Conservation (phyloP, 2,113 vertebrate species). For the Petromus typicus region DNA sequence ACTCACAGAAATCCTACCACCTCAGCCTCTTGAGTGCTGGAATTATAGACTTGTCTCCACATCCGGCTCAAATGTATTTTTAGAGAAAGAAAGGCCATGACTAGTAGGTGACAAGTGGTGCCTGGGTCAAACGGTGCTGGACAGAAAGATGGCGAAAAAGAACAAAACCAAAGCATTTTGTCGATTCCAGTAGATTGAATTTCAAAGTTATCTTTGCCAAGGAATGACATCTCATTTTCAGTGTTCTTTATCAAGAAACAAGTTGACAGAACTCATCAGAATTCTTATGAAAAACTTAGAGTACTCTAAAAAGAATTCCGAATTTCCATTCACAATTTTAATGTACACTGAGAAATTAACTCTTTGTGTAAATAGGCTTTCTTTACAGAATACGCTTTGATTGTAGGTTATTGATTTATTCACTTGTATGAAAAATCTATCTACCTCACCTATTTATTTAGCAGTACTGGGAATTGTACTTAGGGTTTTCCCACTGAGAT, state of each 20-base stretch:
- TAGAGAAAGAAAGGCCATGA: neutral
- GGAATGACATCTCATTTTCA: neutral
- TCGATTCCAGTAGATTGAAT: neutral
- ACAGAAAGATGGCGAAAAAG: neutral
- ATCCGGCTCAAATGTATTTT: neutral
- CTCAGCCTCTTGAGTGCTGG: neutral
- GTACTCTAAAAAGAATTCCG: neutral
- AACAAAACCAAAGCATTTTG: neutral
- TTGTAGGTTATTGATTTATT: neutral
- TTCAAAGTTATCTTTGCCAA: neutral
- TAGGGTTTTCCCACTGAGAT: neutral
- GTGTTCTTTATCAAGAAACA: neutral
- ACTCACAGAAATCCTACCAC: neutral
- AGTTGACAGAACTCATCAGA: neutral
- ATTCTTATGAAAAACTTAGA: constrained; percentile 38
- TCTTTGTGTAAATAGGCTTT: neutral
- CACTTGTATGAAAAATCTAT: neutral
- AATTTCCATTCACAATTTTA: constrained; percentile 34
- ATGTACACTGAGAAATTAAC: neutral
- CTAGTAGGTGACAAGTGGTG: neutral
- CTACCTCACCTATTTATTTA: neutral
- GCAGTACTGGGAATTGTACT: neutral
- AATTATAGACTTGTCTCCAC: neutral
- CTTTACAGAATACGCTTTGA: neutral
- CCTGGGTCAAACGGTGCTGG: neutral